These are phyloP conservation scores for Leucoraja erinaceus DNA, from an alignment of 2,113 vertebrate species.

Conservation along the genomic window DNA sequence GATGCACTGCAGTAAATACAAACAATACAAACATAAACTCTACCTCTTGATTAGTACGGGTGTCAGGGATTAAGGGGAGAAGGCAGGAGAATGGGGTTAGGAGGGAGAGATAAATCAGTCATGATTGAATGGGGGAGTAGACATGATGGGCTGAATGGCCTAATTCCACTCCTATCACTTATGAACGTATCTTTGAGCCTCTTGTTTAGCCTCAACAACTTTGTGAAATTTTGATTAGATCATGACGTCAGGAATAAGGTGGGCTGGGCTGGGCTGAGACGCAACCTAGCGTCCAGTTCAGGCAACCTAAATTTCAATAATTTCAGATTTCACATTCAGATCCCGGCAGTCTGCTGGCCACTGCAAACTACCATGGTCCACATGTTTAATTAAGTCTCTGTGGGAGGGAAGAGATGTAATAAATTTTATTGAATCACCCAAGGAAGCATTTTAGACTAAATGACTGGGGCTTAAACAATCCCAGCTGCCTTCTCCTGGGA, in stretches of 20 bases:
- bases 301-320: not conserved
- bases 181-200: too few relatives aligned
- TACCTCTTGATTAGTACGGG: too few relatives aligned
- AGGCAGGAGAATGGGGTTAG: too few relatives aligned
- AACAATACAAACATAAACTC: not conserved
- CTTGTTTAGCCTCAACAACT: not conserved
- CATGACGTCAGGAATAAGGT: not conserved
- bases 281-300: too few relatives aligned
- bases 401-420: not conserved
- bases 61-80: too few relatives aligned
- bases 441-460: slow-evolving; percentile 4
- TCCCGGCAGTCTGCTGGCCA: not conserved
- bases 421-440: not conserved
- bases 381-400: not conserved
- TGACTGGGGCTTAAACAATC: not conserved
- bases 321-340: not conserved
- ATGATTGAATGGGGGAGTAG: too few relatives aligned
- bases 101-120: too few relatives aligned
- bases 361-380: not conserved
- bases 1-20: not conserved
- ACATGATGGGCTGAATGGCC: too few relatives aligned
- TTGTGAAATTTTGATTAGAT: not conserved
- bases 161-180: too few relatives aligned
- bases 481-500: not conserved
- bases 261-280: not conserved